Evolutionary conservation across 2,888 invertebrate species (phyloP), one percentile per base, ranked within the genome.

Genomic region (Abrostola triplasia): DNA sequence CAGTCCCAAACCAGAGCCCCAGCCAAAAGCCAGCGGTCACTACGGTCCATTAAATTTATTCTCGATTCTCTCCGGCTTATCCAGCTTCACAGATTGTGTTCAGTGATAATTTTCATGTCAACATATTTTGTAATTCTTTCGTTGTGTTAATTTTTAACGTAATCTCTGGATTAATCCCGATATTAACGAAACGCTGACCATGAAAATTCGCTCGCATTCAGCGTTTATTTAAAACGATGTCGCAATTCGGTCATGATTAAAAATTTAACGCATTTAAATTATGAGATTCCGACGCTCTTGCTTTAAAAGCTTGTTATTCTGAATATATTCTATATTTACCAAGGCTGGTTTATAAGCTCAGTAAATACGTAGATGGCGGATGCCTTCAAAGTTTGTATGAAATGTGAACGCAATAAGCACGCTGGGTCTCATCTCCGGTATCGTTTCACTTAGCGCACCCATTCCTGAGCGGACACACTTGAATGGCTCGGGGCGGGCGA

Each of bases 351-450:
- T 47, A 47, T 47, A 24, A 24, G 44, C 13, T 47, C 8, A 9
- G 8, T 13, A 47, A 47, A 47, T 47, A 47, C 53, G 64, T 71
- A 73, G 73, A 77, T 74, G 70, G 62, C 54, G 47, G 41, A 50
- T 70, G 60, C 58, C 58, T 75, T 67, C 73, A 70, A 80, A 83
- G 81, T 84, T 78, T 58, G 77, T 75, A 76, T 83, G 79, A 83
- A 86, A 87, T 83, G 83, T 80, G 86, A 84, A 81, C 71, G 84
- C 79, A 80, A 76, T 76, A 77, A 80, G 81, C 79, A 76, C 70
- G 73, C 84, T 80, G 81, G 76, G 76, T 81, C 84, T 88, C 88
- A 90, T 90, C 90, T 90, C 89, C 90, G 89, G 88, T 89, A 88
- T 89, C 88, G 87, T 89, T 91, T 88, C 88, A 90, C 87, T 91